Evolutionary conservation across 2,888 invertebrate species (phyloP), one percentile per base, ranked within the genome.

Genomic region (Epirrita christyi): DNA sequence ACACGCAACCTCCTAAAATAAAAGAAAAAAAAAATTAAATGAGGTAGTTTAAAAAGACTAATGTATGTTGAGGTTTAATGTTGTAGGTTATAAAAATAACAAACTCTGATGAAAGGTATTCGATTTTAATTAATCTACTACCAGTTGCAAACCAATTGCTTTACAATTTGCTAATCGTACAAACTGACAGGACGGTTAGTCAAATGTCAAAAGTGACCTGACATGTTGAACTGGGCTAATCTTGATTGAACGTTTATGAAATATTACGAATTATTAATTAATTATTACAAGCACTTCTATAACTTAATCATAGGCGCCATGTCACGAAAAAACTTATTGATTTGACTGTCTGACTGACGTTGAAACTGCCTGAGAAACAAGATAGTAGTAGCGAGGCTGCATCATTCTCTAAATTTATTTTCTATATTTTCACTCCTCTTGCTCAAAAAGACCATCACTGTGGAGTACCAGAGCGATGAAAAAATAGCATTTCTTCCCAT

Each of bases 101-200:
- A 6, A 36, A 11, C 36, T 36, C 36, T 36, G 36, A 36, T 36
- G 36, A 36, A n/a, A 53, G 40, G 29, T 37, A 21, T 51, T 38
- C 37, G 32, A 45, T 45, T 52, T 15, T 38, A 52, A 43, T 47
- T 42, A 43, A 29, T 43, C 21, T 21, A 21, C 21, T 28, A 38
- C 38, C 36, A 46, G 49, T 54, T 54, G 28, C 46, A 47, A 51
- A 38, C 13, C 36, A 38, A 38, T 55, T 43, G 37, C 43, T 51
- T 48, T 46, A 53, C 53, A 50, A 47, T 56, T 57, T 53, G 55
- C 51, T 53, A 50, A 50, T 55, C 49, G 50, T 28, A 13, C 52
- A 57, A 58, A 28, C 56, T 64, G 64, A 59, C 59, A 65, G 62
- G 42, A 49, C 59, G 55, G 58, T 62, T 64, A 61, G 63, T 63